phyloP scores from a whole-genome alignment of 2,113 vertebrate genomes.

The Gasterosteus nipponicus region DNA sequence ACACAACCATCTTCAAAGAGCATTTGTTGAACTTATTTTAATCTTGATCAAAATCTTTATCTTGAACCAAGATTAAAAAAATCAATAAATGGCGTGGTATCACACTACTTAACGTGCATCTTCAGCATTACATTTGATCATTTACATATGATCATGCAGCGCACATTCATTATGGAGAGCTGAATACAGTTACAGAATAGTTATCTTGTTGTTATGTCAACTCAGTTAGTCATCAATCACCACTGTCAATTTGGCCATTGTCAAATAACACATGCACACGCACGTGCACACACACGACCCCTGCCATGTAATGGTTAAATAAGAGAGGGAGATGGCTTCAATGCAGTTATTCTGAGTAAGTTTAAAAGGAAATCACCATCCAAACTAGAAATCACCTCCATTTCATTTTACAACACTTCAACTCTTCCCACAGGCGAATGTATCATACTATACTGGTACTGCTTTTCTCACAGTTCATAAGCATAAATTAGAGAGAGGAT shows the following conservation, averaged over 20 bases:
- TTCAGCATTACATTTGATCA: conserved; percentile 51
- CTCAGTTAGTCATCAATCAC: too few relatives aligned
- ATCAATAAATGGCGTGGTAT: conserved; percentile 19
- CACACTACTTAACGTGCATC: conserved; percentile 33
- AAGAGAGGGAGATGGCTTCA: too few relatives aligned
- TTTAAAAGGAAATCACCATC: not conserved
- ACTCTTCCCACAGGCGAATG: not conserved
- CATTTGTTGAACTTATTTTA: not conserved
- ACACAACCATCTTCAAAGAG: not conserved
- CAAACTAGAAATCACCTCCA: not conserved
- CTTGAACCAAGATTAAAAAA: conserved; percentile 25
- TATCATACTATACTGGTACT: too few relatives aligned
- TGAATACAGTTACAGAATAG: conserved; percentile 1
- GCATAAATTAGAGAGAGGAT: not conserved
- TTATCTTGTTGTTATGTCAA: too few relatives aligned
- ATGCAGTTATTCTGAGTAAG: not conserved
- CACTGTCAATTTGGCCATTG: too few relatives aligned
- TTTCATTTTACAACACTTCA: not conserved
- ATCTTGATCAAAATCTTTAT: too few relatives aligned
- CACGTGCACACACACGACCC: too few relatives aligned
- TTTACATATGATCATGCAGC: conserved; percentile 48
- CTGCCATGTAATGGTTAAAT: not conserved
- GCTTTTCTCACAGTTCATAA: not conserved
- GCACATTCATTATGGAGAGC: conserved; percentile 42
- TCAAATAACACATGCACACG: not conserved